Percentiles rank a stretch among this genome's conserved stretches.
phyloP scores from a whole-genome alignment of 2,797 vertebrate species.

The Gambusia yucatana region DNA sequence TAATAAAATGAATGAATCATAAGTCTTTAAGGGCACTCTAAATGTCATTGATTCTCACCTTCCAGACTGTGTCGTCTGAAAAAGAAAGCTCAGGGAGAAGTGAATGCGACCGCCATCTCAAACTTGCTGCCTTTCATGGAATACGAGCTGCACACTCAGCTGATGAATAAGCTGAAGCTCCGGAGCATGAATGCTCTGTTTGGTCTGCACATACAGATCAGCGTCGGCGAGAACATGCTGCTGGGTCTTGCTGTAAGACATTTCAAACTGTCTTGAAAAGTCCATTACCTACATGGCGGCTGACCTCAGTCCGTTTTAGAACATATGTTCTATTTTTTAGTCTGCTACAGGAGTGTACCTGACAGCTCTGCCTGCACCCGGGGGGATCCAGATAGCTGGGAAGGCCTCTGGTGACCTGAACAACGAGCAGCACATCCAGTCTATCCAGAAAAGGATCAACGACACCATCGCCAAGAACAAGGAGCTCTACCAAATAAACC shows the following conservation, averaged over 20 bases:
- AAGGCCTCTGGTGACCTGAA: slow-evolving; percentile 93
- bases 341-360: slow-evolving; percentile 97
- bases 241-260: slow-evolving; percentile 93
- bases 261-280: slow-evolving; percentile 3
- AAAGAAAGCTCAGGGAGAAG: slow-evolving; percentile 97
- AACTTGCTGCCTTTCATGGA: slow-evolving; percentile 98
- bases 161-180: slow-evolving; percentile 98
- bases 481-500: slow-evolving; percentile 93
- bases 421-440: slow-evolving; percentile 92
- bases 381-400: slow-evolving; percentile 94
- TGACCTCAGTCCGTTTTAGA: not conserved
- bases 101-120: slow-evolving; percentile 94
- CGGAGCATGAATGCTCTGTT: slow-evolving; percentile 97
- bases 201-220: slow-evolving; percentile 94
- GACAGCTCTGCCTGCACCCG: slow-evolving; percentile 90
- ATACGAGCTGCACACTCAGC: slow-evolving; percentile 96
- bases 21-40: not conserved
- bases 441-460: slow-evolving; percentile 98
- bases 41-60: slow-evolving; percentile 7
- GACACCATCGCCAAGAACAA: slow-evolving; percentile 95
- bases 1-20: not conserved
- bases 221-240: slow-evolving; percentile 96
- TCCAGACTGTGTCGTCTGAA: slow-evolving; percentile 93
- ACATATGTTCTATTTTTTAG: slow-evolving; percentile 67
- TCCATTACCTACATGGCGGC: not conserved